phyloP scores from a whole-genome alignment of 64 coral and sea anemone genomes.

The Stichodactyla mertensii region DNA sequence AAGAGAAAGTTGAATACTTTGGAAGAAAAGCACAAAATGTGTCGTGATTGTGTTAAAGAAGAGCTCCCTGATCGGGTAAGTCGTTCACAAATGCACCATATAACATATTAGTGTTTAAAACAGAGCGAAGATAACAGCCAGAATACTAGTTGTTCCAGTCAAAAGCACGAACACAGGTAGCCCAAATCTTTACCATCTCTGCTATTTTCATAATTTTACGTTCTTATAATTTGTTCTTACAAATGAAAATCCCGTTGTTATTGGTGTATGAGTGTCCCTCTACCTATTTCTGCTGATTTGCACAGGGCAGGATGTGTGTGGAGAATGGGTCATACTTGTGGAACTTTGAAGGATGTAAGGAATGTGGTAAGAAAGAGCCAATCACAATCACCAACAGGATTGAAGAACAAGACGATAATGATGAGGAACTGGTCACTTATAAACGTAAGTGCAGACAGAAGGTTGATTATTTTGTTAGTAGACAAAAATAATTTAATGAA shows the following conservation, averaged over 20 bases:
- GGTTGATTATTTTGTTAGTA: too few relatives aligned
- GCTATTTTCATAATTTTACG: too few relatives aligned
- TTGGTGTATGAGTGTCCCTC: too few relatives aligned
- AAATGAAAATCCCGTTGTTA: too few relatives aligned
- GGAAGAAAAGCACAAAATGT: constrained; percentile 23
- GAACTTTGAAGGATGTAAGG: constrained; percentile 75
- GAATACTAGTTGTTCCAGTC: too few relatives aligned
- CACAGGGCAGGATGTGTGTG: constrained; percentile 68
- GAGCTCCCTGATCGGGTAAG: constrained; percentile 71
- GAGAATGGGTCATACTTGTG: constrained; percentile 80
- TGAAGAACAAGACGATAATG: constrained; percentile 54
- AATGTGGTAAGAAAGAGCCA: constrained; percentile 59
- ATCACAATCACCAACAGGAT: constrained; percentile 44
- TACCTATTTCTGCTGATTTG: background rate
- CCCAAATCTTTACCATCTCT: background rate
- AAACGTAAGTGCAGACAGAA: constrained; percentile 54
- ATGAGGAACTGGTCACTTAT: constrained; percentile 81
- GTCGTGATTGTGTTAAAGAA: constrained; percentile 79
- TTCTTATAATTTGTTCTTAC: too few relatives aligned
- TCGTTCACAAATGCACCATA: background rate
- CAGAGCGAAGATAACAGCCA: background rate
- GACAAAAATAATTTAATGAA: too few relatives aligned
- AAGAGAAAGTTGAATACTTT: background rate
- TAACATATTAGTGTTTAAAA: background rate
- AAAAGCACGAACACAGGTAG: background rate